phyloP scores from a whole-genome alignment of 2,113 vertebrate genomes.

The Thryonomys swinderianus region DNA sequence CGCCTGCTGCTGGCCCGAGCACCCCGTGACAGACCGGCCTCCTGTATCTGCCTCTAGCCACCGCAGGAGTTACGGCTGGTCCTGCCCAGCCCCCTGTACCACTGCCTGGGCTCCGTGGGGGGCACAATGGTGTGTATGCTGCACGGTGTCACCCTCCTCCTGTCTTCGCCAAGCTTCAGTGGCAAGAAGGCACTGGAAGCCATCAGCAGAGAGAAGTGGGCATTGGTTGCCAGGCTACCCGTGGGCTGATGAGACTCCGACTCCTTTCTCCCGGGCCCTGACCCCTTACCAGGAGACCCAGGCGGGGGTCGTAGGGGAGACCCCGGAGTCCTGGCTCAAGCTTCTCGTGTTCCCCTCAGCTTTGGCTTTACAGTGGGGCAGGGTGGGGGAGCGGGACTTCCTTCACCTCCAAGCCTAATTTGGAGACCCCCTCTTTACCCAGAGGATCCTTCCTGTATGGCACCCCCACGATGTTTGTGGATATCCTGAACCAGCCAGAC shows the following conservation, averaged over 20 bases:
- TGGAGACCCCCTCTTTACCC: background rate
- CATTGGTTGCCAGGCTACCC: background rate
- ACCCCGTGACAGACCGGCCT: background rate
- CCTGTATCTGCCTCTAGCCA: conserved; percentile 67
- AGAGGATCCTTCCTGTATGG: conserved; percentile 86
- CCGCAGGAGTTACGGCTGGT: conserved; percentile 84
- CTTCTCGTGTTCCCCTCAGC: background rate
- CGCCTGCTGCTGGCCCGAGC: background rate
- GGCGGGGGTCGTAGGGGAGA: background rate
- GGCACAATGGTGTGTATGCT: conserved; percentile 89
- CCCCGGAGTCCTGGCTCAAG: background rate
- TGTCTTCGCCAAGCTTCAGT: conserved; percentile 88
- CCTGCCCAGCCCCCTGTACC: conserved; percentile 92
- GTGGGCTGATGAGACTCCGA: background rate
- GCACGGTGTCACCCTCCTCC: conserved; percentile 88
- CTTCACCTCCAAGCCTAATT: conserved; percentile 51
- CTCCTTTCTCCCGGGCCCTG: conserved; percentile 10
- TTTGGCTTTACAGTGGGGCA: background rate
- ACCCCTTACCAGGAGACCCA: background rate
- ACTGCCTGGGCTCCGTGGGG: conserved; percentile 94
- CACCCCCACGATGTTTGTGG: conserved; percentile 96
- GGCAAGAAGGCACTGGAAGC: conserved; percentile 89
- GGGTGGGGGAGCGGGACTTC: background rate
- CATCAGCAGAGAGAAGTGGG: conserved; percentile 92
- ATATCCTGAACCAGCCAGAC: conserved; percentile 91